A percentile compares a stretch with the other conserved stretches of the same genome.
phyloP scores from a whole-genome alignment of 2,113 vertebrate genomes.

The Pogonocichla stellata region DNA sequence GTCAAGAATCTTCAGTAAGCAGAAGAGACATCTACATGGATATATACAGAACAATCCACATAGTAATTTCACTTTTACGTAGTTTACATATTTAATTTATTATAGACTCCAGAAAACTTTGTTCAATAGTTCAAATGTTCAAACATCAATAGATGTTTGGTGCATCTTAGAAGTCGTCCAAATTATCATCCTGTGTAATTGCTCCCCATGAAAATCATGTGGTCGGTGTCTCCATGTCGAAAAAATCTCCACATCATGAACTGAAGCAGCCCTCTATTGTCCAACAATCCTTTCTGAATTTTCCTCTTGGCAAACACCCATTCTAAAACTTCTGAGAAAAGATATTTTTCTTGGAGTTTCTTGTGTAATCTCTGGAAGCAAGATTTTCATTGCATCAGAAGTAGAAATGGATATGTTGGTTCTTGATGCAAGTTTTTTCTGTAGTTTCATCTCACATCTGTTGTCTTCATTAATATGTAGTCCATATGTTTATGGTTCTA shows the following conservation, averaged over 20 bases:
- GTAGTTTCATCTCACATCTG: background rate
- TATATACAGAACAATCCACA: background rate
- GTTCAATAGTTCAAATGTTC: background rate
- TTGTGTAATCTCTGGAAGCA: background rate
- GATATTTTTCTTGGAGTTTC: background rate
- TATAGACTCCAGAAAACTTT: background rate
- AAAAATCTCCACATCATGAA: background rate
- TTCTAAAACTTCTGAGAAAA: background rate
- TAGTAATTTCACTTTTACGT: background rate
- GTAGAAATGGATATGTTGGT: background rate
- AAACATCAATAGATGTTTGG: background rate
- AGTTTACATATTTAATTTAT: background rate
- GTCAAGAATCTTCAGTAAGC: background rate
- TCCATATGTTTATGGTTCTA: background rate
- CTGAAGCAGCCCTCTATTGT: background rate
- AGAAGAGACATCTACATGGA: background rate
- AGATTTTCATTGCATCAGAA: background rate
- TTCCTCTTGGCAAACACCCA: background rate
- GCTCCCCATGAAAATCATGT: background rate
- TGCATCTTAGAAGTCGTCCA: background rate
- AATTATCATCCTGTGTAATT: background rate
- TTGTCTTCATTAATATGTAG: background rate
- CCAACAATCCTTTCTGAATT: background rate
- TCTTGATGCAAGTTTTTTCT: background rate
- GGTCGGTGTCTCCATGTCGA: background rate